Evolutionary conservation across 2,113 vertebrate species (phyloP).

Genomic region (Prochilodus magdalenae): DNA sequence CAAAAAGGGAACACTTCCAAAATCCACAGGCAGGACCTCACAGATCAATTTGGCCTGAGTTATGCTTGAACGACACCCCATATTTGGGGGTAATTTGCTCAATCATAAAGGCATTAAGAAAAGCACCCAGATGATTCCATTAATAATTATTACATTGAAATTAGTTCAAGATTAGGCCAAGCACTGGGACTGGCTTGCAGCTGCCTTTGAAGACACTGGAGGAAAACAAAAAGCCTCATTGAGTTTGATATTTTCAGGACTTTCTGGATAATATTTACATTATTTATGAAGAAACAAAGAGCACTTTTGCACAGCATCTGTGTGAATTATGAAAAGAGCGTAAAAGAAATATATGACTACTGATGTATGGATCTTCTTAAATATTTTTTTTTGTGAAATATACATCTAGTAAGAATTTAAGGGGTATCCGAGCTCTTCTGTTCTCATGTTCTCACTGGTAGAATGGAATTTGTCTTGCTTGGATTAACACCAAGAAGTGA

Average conservation of each 20-base stretch:
- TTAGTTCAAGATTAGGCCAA: not conserved
- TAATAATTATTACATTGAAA: conserved; percentile 5
- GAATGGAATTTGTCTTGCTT: conserved; percentile 56
- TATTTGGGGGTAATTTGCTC: conserved; percentile 50
- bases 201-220: not conserved
- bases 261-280: not conserved
- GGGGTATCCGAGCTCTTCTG: not conserved
- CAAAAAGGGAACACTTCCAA: conserved; percentile 18
- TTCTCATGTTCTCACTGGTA: conserved; percentile 27
- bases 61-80: conserved; percentile 36
- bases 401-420: conserved; percentile 7
- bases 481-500: conserved; percentile 54
- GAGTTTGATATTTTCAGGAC: not conserved
- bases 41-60: conserved; percentile 22
- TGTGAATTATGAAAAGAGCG: not conserved
- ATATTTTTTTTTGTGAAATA: not conserved
- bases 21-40: conserved; percentile 37
- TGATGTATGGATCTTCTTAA: too few relatives aligned
- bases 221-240: not conserved
- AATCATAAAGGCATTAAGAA: conserved; percentile 46
- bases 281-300: not conserved
- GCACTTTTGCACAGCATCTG: not conserved
- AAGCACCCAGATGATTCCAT: conserved; percentile 28
- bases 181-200: not conserved
- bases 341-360: not conserved